Conservation (phyloP, 2,797 vertebrate species). For the Corythornis leucogaster region DNA sequence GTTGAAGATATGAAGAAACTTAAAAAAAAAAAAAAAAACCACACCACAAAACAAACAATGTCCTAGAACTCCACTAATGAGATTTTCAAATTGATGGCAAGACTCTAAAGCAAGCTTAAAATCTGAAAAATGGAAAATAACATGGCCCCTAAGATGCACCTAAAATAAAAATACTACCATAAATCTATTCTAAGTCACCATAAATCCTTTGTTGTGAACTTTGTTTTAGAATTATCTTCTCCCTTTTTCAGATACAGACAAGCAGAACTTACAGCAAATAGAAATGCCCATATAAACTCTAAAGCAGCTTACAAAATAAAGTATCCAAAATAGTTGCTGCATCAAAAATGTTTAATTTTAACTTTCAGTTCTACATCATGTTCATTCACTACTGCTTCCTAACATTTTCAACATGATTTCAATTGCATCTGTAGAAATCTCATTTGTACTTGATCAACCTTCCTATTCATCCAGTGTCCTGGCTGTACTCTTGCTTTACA, state of each 20-base stretch:
- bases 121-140: not conserved
- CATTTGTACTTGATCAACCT: not conserved
- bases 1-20: not conserved
- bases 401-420: not conserved
- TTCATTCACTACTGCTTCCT: not conserved
- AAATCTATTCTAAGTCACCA: not conserved
- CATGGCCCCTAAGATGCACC: not conserved
- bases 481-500: not conserved
- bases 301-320: not conserved
- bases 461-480: not conserved
- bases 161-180: not conserved
- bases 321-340: not conserved
- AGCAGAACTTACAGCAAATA: not conserved
- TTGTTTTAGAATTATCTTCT: not conserved
- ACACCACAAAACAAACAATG: not conserved
- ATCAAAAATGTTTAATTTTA: not conserved
- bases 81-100: not conserved
- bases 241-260: not conserved
- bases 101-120: not conserved
- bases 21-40: not conserved
- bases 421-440: not conserved
- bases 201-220: not conserved
- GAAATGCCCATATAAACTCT: not conserved
- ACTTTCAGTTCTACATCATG: not conserved
- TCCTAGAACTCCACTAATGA: not conserved